Evolutionary conservation across 2,113 vertebrate species (phyloP), one percentile per base, ranked within the genome.

Genomic region (Pterophyllum scalare): DNA sequence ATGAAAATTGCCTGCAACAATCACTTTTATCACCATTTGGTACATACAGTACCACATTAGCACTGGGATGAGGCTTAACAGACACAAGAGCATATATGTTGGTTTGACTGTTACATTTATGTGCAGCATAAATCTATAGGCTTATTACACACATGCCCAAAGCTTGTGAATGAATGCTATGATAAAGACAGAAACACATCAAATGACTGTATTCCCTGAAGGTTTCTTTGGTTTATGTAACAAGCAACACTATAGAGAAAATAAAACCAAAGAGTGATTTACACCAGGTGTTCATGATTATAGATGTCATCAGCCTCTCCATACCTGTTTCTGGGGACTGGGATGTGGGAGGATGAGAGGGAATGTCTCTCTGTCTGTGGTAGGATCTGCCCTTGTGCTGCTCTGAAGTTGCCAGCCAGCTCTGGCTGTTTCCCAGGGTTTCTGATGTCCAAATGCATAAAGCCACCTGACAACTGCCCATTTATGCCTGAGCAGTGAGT

Each of bases 291-390:
- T 81, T 54, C 3, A 38, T 52, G n/a, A 15, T 3, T 24, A 12
- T 22, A 13, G 4, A 58, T 61, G 17, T 13, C 17, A 31, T 56
- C 5, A 59, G 33, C n/a, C 0, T 59, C n/a, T 85, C 54, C 31
- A 15, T 94, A 96, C 96, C 96, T 96, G 95, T 94, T 93, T 85
- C 94, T 94, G 65, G 96, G 95, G 70, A 96, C 96, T 7, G 95
- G 96, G 89, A 96, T 96, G 90, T 96, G 94, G 67, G 94, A 94
- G 20, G 95, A 96, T 6, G 88, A 56, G 60, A 91, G 81, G 22
- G 87, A 82, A 26, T 90, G 90, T 58, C 67, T 91, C 56, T 95
- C 94, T 54, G 90, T 81, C 24, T 77, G 83, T 57, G 87, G 59
- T 72, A 72, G 75, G 6, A 82, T 90, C 83, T 90, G 90, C 49